Conservation (phyloP, 1,140 invertebrate species). For the Monochamus saltuarius region DNA sequence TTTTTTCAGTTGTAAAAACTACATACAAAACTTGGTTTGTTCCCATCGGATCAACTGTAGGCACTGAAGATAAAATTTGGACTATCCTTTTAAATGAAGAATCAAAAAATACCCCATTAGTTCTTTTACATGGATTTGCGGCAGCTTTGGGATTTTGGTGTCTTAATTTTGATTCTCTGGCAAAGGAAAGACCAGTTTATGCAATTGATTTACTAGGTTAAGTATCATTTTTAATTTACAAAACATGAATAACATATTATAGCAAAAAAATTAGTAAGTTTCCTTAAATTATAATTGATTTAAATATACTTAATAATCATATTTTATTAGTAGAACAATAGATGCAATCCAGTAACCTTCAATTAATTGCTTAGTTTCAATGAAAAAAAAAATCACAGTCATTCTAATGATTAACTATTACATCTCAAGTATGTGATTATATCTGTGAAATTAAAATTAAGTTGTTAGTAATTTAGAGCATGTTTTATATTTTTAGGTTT, state of each 20-base stretch:
- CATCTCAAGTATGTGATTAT: neutral
- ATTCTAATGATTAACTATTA: constrained; percentile 1
- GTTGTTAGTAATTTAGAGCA: no score
- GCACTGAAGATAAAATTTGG: constrained; percentile 79
- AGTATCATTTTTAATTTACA: constrained; percentile 20
- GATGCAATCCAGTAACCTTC: neutral
- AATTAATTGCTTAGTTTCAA: neutral
- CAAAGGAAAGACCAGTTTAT: constrained; percentile 81
- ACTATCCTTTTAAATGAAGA: constrained; percentile 78
- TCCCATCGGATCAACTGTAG: constrained; percentile 76
- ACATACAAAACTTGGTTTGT: constrained; percentile 82
- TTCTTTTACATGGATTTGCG: constrained; percentile 91
- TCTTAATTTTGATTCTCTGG: constrained; percentile 82
- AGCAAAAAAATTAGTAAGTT: no score
- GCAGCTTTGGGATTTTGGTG: constrained; percentile 91
- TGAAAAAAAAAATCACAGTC: neutral
- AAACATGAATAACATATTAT: neutral
- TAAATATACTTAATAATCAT: neutral
- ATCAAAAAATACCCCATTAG: constrained; percentile 74
- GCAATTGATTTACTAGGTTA: constrained; percentile 91
- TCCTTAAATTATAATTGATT: neutral
- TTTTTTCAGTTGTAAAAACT: constrained; percentile 65
- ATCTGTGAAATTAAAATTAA: neutral
- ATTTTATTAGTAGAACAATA: neutral
- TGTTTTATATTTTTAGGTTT: constrained; percentile 66